Percentiles rank a stretch among this genome's conserved stretches.
Conservation (phyloP, 1,140 invertebrate genomes). For the Leptoteleia sp. region DNA sequence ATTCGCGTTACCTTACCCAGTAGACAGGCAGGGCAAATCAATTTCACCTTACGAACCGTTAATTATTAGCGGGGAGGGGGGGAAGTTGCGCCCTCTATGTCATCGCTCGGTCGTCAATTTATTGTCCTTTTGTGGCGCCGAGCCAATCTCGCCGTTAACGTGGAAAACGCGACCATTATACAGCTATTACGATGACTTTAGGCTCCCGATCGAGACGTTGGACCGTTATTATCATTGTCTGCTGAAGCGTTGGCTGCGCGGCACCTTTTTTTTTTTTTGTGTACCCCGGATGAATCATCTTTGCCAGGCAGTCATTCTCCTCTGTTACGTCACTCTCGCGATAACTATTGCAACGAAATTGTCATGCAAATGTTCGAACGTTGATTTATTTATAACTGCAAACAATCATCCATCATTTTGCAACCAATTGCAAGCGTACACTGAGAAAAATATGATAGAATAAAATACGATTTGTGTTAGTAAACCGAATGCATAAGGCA, state of each 20-base stretch:
- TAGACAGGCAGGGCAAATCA: slow-evolving; percentile 12
- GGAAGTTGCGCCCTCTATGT: too few species aligned
- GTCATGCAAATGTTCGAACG: slow-evolving; percentile 21
- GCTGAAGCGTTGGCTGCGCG: slow-evolving; percentile 34
- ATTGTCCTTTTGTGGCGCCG: slow-evolving; percentile 4
- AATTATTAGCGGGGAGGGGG: slow-evolving; percentile 1
- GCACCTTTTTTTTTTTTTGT: slow-evolving; percentile 45
- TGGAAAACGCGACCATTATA: slow-evolving; percentile 20
- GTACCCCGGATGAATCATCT: slow-evolving; percentile 64
- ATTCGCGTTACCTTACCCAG: slow-evolving; percentile 14
- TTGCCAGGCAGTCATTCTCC: slow-evolving; percentile 64
- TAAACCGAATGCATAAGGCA: too few species aligned
- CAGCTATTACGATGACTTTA: slow-evolving; percentile 1
- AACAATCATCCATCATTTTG: slow-evolving; percentile 4
- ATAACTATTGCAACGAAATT: slow-evolving; percentile 42
- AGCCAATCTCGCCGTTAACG: not conserved
- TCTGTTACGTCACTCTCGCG: slow-evolving; percentile 48
- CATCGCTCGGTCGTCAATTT: slow-evolving; percentile 3
- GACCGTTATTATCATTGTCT: slow-evolving; percentile 60
- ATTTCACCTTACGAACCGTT: slow-evolving; percentile 16
- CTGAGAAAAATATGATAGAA: too few species aligned
- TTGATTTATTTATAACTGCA: slow-evolving; percentile 20
- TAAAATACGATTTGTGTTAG: too few species aligned
- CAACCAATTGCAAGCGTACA: not conserved
- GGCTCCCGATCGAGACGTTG: slow-evolving; percentile 17